Percentiles rank a stretch among this genome's conserved stretches.
Conservation (phyloP, 2,888 invertebrate genomes). For the Netelia virgata region DNA sequence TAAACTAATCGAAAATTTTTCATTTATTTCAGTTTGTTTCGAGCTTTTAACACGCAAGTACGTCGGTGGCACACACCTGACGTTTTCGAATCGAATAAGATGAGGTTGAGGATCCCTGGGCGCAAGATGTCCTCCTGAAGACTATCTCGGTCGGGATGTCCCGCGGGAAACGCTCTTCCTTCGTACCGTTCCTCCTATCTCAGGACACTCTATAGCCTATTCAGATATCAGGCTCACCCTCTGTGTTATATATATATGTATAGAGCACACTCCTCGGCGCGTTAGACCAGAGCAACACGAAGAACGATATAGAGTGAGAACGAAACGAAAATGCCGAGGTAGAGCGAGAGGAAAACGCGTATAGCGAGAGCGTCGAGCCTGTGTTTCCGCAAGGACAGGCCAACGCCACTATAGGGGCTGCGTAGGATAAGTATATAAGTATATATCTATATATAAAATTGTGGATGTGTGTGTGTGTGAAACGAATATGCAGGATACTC, state of each 20-base stretch:
- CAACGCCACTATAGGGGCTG: conserved; percentile 53
- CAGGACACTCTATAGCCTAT: conserved; percentile 84
- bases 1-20: background rate
- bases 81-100: conserved; percentile 40
- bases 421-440: conserved; percentile 73
- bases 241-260: conserved; percentile 57
- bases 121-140: conserved; percentile 84
- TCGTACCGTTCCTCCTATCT: conserved; percentile 80
- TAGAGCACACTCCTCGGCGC: conserved; percentile 69
- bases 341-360: conserved; percentile 47
- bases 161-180: conserved; percentile 80
- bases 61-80: conserved; percentile 33
- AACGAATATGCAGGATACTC: conserved; percentile 76
- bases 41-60: conserved; percentile 4
- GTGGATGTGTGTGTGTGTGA: conserved; percentile 20
- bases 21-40: conserved; percentile 27
- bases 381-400: conserved; percentile 75
- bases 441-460: too few relatives aligned
- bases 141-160: conserved; percentile 83
- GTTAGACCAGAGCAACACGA: conserved; percentile 67
- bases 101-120: conserved; percentile 81
- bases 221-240: conserved; percentile 83
- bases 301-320: conserved; percentile 37
- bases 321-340: conserved; percentile 42
- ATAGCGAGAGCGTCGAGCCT: conserved; percentile 46